These are phyloP conservation scores for Knipowitschia caucasica DNA, from an alignment of 2,797 vertebrate species.

Conservation along the genomic window DNA sequence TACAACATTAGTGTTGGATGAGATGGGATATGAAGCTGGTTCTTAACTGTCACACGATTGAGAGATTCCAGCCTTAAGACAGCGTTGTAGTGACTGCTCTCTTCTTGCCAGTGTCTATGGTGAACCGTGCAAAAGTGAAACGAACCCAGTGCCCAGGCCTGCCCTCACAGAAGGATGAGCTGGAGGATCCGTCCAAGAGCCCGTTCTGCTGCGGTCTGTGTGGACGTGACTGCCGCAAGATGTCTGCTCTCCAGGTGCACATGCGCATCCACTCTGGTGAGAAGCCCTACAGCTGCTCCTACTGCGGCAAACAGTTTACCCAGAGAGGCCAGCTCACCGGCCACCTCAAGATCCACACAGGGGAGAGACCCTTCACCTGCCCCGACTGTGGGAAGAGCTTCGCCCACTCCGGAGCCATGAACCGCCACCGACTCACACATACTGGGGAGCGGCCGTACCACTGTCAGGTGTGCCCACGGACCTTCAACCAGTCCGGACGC, in stretches of 20 bases:
- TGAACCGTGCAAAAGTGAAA: conserved; percentile 17
- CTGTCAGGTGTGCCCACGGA: conserved; percentile 61
- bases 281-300: conserved; percentile 84
- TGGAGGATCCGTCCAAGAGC: conserved; percentile 36
- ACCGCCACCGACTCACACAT: conserved; percentile 69
- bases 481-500: conserved; percentile 71
- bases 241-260: conserved; percentile 72
- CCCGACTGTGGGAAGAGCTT: conserved; percentile 71
- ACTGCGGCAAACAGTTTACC: conserved; percentile 72
- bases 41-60: too few relatives aligned
- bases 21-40: too few relatives aligned
- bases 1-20: too few relatives aligned
- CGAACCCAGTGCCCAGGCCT: conserved; percentile 16
- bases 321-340: conserved; percentile 73
- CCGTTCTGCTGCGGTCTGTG: conserved; percentile 70
- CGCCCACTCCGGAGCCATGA: conserved; percentile 69
- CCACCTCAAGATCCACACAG: conserved; percentile 71
- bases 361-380: conserved; percentile 67
- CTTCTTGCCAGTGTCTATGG: conserved; percentile 28
- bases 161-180: conserved; percentile 18
- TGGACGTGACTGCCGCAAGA: conserved; percentile 72
- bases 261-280: conserved; percentile 85
- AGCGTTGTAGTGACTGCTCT: background rate
- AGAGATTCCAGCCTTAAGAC: too few relatives aligned
- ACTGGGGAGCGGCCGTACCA: conserved; percentile 68